Percentiles rank a stretch among this genome's conserved stretches.
phyloP scores from a whole-genome alignment of 1,140 invertebrate genomes.

The Drosophila teissieri region DNA sequence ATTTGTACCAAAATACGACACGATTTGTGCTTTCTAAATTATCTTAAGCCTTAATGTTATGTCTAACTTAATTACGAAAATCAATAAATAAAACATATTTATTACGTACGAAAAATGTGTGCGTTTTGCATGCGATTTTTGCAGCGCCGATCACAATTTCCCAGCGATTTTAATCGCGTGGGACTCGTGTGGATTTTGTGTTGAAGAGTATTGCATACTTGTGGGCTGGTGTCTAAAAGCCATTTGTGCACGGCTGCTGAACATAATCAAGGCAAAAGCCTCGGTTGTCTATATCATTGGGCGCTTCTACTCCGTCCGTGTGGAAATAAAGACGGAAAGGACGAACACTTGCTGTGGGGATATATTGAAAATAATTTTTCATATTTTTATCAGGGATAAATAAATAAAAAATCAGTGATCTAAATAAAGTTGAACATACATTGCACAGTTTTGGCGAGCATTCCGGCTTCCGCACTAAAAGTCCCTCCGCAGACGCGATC shows the following conservation, averaged over 20 bases:
- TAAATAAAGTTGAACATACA: no score
- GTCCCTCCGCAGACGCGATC: slow-evolving; percentile 86
- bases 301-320: slow-evolving; percentile 90
- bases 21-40: slow-evolving; percentile 54
- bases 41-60: slow-evolving; percentile 62
- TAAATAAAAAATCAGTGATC: no score
- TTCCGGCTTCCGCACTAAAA: slow-evolving; percentile 85
- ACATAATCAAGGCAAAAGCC: slow-evolving; percentile 93
- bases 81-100: slow-evolving; percentile 79
- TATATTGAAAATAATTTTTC: slow-evolving; percentile 15
- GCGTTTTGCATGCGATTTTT: slow-evolving; percentile 21
- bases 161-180: slow-evolving; percentile 16
- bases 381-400: no score
- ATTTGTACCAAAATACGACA: slow-evolving; percentile 67
- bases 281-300: slow-evolving; percentile 89
- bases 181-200: neutral
- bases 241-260: slow-evolving; percentile 92
- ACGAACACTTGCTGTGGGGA: slow-evolving; percentile 89
- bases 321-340: slow-evolving; percentile 92
- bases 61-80: slow-evolving; percentile 69
- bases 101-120: slow-evolving; percentile 43
- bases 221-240: slow-evolving; percentile 45
- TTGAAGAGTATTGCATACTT: slow-evolving; percentile 25
- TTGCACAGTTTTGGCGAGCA: slow-evolving; percentile 85
- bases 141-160: neutral